phyloP scores from a whole-genome alignment of 2,797 vertebrate genomes.

The Halcyon badia region DNA sequence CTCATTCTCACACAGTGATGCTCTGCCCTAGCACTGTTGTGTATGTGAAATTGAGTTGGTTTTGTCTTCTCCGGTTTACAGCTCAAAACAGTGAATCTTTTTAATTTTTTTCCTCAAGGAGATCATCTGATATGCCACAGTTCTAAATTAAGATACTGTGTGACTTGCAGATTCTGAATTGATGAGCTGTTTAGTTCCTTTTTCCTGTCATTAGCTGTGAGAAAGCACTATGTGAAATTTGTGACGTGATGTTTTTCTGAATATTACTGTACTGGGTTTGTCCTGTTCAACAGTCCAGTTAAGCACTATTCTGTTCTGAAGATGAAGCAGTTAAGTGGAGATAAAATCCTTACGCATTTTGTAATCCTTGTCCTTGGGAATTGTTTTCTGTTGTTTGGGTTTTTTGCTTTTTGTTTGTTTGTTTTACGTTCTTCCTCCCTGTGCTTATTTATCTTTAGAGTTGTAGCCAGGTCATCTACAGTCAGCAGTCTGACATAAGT shows the following conservation, averaged over 20 bases:
- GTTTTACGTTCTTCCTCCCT: not conserved
- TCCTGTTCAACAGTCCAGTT: not conserved
- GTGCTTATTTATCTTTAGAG: not conserved
- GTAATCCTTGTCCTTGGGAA: not conserved
- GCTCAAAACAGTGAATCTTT: not conserved
- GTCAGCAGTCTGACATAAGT: not conserved
- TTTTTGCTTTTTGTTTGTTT: not conserved
- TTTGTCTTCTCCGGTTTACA: not conserved
- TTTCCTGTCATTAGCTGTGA: not conserved
- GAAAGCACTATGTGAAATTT: not conserved
- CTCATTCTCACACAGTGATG: not conserved
- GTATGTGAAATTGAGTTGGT: not conserved
- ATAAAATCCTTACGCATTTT: not conserved
- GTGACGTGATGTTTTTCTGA: not conserved
- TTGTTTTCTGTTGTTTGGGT: not conserved
- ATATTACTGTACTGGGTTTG: not conserved
- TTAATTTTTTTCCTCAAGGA: not conserved
- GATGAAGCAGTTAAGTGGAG: not conserved
- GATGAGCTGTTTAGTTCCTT: not conserved
- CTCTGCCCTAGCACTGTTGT: not conserved
- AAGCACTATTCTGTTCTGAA: not conserved
- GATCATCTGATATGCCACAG: not conserved
- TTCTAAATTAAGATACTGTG: not conserved
- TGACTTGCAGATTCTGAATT: conserved; percentile 10
- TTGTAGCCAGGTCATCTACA: not conserved